Conservation (phyloP, 2,113 vertebrate genomes). For the Lycaon pictus region DNA sequence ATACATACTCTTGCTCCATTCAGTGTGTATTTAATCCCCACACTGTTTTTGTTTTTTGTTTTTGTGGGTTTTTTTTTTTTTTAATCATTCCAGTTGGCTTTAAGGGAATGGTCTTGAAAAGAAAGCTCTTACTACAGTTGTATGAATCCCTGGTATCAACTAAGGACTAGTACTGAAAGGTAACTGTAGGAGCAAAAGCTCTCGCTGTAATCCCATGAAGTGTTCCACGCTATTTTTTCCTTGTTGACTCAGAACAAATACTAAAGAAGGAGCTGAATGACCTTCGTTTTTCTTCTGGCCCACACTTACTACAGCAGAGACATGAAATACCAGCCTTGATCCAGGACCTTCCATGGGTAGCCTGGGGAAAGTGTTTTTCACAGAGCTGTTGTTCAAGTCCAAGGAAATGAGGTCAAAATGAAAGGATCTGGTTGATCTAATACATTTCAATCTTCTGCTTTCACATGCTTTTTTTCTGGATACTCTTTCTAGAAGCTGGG, state of each 20-base stretch:
- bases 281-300: background rate
- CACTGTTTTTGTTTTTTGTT: background rate
- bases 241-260: slow-evolving; percentile 29
- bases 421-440: background rate
- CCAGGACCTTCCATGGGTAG: background rate
- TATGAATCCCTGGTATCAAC: background rate
- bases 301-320: background rate
- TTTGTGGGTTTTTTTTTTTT: background rate
- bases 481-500: background rate
- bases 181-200: background rate
- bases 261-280: background rate
- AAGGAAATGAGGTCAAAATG: background rate
- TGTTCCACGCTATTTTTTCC: background rate
- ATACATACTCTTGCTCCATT: background rate
- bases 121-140: background rate
- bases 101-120: background rate
- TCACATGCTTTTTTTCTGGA: background rate
- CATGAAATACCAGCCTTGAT: background rate
- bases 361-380: background rate
- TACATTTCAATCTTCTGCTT: background rate
- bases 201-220: background rate
- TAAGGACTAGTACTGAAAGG: background rate
- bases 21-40: background rate
- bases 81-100: background rate
- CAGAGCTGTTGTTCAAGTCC: background rate